Evolutionary conservation across 1,140 invertebrate genomes (phyloP).

Genomic region (Melanaphis sacchari): DNA sequence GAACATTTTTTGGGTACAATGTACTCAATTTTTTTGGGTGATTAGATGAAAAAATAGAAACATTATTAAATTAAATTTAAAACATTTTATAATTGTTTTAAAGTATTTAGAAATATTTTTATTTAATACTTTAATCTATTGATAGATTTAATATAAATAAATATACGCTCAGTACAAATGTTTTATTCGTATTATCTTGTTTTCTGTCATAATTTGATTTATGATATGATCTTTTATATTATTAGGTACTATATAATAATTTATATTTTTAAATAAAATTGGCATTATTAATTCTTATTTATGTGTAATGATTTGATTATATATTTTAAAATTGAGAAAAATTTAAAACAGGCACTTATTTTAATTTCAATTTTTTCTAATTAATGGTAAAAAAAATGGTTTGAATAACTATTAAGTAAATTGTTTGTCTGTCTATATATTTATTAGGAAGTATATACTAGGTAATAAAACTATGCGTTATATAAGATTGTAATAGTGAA

Average conservation of each 20-base stretch:
- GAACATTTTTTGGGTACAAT: not conserved
- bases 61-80: not conserved
- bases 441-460: not conserved
- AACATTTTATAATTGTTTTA: not conserved
- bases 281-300: not conserved
- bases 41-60: not conserved
- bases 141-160: not conserved
- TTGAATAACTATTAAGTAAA: not conserved
- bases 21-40: not conserved
- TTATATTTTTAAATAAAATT: not conserved
- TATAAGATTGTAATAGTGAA: not conserved
- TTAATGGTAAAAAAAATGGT: not conserved
- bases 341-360: conserved; percentile 3
- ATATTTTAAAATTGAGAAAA: not conserved
- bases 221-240: not conserved
- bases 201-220: not conserved
- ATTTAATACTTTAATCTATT: not conserved
- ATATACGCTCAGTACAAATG: not conserved
- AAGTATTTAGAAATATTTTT: not conserved
- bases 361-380: not conserved
- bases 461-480: not conserved
- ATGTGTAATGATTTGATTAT: not conserved
- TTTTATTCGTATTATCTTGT: not conserved
- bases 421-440: not conserved
- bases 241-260: not conserved